These are phyloP conservation scores for Temnopleurus reevesii DNA, from an alignment of 53 echinoderm and acorn worm species.

Conservation along the genomic window DNA sequence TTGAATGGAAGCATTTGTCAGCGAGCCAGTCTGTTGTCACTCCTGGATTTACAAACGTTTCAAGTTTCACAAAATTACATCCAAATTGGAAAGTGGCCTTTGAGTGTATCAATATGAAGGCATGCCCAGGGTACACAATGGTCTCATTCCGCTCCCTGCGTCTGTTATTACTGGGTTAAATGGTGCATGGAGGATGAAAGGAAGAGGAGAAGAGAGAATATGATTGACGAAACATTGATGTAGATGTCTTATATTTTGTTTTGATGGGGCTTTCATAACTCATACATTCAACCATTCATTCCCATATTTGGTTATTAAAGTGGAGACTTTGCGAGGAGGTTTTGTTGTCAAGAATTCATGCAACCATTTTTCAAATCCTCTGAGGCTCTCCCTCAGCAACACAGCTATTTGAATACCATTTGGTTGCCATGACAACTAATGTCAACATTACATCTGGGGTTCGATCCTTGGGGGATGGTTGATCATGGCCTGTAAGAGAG, in stretches of 20 bases:
- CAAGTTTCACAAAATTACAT: constrained; percentile 37
- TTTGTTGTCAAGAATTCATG: not conserved
- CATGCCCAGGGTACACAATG: not conserved
- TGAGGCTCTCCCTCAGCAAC: constrained; percentile 7
- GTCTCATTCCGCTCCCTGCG: not conserved
- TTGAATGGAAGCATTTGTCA: constrained; percentile 45
- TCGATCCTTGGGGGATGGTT: not conserved
- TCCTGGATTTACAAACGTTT: constrained; percentile 9
- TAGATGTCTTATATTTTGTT: not conserved
- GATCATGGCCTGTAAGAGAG: not conserved
- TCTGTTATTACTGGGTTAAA: constrained; percentile 34
- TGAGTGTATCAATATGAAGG: not conserved
- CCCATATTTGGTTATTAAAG: constrained; percentile 21
- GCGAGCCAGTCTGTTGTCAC: constrained; percentile 16
- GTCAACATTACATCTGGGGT: constrained; percentile 35
- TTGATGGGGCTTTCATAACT: not conserved
- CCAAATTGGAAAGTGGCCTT: constrained; percentile 36
- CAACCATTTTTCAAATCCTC: not conserved
- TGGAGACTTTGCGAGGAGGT: no score
- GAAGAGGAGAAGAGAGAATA: not conserved
- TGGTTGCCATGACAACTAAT: constrained; percentile 42
- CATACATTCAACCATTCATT: not conserved
- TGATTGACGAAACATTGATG: not conserved
- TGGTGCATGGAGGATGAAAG: constrained; percentile 23
- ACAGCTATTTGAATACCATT: constrained; percentile 31